A percentile compares a stretch with the other conserved stretches of the same genome.
Conservation (phyloP, 1,140 invertebrate genomes). For the Vanessa atalanta region DNA sequence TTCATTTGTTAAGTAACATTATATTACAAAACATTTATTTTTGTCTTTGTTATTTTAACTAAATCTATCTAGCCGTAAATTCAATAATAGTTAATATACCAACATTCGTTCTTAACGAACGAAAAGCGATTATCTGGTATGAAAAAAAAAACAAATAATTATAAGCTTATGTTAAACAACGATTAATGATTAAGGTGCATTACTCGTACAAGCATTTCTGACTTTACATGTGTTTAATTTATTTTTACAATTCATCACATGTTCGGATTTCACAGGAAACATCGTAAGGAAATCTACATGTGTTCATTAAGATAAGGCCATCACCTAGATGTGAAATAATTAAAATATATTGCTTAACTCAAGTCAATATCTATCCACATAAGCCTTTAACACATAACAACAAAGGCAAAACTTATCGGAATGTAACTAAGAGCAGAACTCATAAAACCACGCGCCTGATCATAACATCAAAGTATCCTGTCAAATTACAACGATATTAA, state of each 20-base stretch:
- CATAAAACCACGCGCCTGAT: not conserved
- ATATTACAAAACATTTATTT: slow-evolving; percentile 6
- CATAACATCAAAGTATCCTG: slow-evolving; percentile 36
- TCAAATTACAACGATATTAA: slow-evolving; percentile 38
- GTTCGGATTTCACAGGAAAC: too few relatives aligned
- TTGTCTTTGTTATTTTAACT: not conserved
- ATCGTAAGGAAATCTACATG: too few relatives aligned
- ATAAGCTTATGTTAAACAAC: too few relatives aligned
- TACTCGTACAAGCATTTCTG: too few relatives aligned
- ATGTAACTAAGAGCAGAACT: not conserved
- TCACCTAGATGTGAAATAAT: too few relatives aligned
- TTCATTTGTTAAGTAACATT: slow-evolving; percentile 19
- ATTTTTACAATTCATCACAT: too few relatives aligned
- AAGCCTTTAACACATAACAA: not conserved
- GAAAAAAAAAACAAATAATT: too few relatives aligned
- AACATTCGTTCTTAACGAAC: not conserved
- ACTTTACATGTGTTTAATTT: too few relatives aligned
- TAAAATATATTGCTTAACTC: not conserved
- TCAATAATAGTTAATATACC: not conserved
- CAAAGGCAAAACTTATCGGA: not conserved
- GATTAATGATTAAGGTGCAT: too few relatives aligned
- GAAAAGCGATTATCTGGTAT: too few relatives aligned
- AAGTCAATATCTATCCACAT: not conserved
- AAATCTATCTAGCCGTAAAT: not conserved
- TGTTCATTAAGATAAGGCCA: too few relatives aligned